A percentile compares a stretch with the other conserved stretches of the same genome.
Conservation (phyloP, 1,140 invertebrate species). For the Ooceraea biroi region DNA sequence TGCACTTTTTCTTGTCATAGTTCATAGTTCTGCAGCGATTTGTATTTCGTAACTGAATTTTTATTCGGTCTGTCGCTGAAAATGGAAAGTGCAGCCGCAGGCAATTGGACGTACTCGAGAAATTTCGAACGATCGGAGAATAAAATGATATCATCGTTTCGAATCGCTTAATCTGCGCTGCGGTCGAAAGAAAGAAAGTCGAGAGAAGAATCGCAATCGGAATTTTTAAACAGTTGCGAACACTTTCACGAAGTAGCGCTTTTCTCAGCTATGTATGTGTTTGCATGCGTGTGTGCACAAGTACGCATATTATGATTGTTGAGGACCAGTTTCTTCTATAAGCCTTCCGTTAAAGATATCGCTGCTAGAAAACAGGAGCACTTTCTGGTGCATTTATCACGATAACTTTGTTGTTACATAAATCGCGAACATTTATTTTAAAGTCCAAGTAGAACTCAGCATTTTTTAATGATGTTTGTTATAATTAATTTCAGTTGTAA, state of each 20-base stretch:
- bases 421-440: neutral
- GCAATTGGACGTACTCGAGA: neutral
- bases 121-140: neutral
- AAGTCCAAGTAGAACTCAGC: neutral
- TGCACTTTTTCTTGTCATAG: neutral
- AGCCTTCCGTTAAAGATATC: constrained; percentile 9
- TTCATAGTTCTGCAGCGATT: constrained; percentile 18
- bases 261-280: constrained; percentile 6
- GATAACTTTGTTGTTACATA: too few species aligned
- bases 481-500: too few species aligned
- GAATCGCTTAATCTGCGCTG: neutral
- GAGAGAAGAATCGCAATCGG: constrained; percentile 16
- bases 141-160: constrained; percentile 10
- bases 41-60: neutral
- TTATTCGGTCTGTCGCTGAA: neutral
- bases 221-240: constrained; percentile 37
- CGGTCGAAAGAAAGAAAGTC: constrained; percentile 26
- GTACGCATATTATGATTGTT: constrained; percentile 18
- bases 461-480: too few species aligned
- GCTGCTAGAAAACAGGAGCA: constrained; percentile 15
- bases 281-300: neutral
- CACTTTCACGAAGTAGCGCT: constrained; percentile 43
- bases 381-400: neutral
- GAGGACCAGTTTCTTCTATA: constrained; percentile 48
- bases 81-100: constrained; percentile 27